Evolutionary conservation across 2,113 vertebrate species (phyloP).

Genomic region (Mastomys natalensis): DNA sequence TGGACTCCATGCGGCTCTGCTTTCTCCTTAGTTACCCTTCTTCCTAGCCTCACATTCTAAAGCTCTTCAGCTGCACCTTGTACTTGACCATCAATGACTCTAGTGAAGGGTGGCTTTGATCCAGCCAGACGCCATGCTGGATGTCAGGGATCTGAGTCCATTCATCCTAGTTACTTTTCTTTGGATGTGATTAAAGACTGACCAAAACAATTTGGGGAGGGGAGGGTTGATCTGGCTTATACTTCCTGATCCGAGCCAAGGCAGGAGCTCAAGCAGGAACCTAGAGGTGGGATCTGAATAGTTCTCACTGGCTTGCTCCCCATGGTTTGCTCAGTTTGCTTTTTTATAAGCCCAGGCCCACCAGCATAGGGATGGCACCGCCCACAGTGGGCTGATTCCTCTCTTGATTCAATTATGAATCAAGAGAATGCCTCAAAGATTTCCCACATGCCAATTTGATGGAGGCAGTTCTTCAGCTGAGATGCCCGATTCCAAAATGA

Average conservation of each 20-base stretch:
- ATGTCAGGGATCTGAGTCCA: not conserved
- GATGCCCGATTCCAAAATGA: not conserved
- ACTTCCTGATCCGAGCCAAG: not conserved
- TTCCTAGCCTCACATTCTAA: not conserved
- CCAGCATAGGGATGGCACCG: too few species aligned
- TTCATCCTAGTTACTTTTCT: not conserved
- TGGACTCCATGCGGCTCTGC: not conserved
- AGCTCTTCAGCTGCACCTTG: not conserved
- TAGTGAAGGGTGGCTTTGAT: not conserved
- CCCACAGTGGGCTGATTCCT: not conserved
- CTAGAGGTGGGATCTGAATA: not conserved
- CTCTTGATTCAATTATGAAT: not conserved
- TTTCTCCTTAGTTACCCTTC: not conserved
- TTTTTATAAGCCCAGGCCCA: too few species aligned
- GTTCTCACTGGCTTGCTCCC: not conserved
- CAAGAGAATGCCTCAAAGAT: not conserved
- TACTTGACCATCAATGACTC: not conserved
- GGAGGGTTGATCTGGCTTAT: not conserved
- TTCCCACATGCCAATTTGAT: not conserved
- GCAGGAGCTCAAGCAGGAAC: not conserved
- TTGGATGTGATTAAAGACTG: not conserved
- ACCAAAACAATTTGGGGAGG: not conserved
- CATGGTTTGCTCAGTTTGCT: not conserved
- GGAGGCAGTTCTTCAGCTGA: too few species aligned
- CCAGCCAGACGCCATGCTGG: rapidly evolving